These are phyloP conservation scores for Rhea americana DNA, from an alignment of 2,113 vertebrate species.

Conservation along the genomic window DNA sequence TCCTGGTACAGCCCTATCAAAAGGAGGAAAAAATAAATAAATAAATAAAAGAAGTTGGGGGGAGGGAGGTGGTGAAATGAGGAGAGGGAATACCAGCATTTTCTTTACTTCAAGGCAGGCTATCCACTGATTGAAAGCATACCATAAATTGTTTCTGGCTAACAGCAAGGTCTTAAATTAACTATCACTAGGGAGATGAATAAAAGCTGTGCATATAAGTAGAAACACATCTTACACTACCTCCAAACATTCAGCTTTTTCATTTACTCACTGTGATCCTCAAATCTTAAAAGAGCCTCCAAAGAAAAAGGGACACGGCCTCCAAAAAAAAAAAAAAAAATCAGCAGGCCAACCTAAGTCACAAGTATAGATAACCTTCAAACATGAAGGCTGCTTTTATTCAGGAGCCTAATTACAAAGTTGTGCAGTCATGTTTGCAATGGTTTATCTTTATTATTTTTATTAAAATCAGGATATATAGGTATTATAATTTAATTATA, in stretches of 20 bases:
- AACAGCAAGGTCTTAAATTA: neutral
- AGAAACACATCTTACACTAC: neutral
- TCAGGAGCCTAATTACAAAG: neutral
- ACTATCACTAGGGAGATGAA: neutral
- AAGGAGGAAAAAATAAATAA: neutral
- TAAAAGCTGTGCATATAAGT: neutral
- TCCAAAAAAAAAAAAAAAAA: neutral
- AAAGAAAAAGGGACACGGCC: neutral
- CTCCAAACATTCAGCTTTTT: neutral
- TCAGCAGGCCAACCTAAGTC: neutral
- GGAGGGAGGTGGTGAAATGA: no score
- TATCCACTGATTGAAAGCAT: neutral
- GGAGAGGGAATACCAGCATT: neutral
- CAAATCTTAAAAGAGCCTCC: neutral
- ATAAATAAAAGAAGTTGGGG: neutral
- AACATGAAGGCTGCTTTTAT: neutral
- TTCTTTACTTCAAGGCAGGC: neutral
- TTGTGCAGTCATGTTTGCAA: neutral
- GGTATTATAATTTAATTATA: neutral
- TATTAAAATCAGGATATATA: neutral
- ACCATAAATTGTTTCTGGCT: neutral
- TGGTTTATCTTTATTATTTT: neutral
- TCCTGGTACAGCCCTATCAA: constrained; percentile 88
- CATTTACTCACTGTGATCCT: neutral
- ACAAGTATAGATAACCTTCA: neutral